Evolutionary conservation across 2,888 invertebrate species (phyloP).

Genomic region (Epistrophe grossulariae): DNA sequence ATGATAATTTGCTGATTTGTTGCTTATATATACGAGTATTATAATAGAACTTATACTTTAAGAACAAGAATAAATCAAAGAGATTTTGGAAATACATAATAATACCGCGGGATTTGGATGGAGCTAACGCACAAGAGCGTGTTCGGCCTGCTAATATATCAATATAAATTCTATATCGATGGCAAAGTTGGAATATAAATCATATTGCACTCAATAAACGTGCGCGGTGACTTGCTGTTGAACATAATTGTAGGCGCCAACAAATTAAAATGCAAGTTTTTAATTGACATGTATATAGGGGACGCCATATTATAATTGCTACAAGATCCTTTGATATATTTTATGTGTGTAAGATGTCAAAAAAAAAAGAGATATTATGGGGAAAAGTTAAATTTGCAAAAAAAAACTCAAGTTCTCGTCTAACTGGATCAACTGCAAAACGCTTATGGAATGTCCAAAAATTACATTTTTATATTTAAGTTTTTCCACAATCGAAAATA

Average conservation of each 20-base stretch:
- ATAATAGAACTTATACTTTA: conserved; percentile 2
- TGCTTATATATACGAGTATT: neutral
- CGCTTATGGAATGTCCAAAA: too few relatives aligned
- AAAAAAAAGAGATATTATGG: neutral
- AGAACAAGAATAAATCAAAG: conserved; percentile 58
- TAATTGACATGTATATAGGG: conserved; percentile 20
- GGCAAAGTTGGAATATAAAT: conserved; percentile 54
- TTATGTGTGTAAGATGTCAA: neutral
- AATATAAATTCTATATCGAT: conserved; percentile 34
- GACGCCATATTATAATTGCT: neutral
- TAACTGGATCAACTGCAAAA: too few relatives aligned
- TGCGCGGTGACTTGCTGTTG: conserved; percentile 44
- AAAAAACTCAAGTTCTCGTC: too few relatives aligned
- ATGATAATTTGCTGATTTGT: conserved; percentile 46
- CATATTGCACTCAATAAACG: conserved; percentile 56
- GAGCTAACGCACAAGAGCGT: neutral
- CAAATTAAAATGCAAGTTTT: conserved; percentile 42
- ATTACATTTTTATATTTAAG: too few relatives aligned
- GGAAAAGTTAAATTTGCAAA: neutral
- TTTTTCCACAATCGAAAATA: too few relatives aligned
- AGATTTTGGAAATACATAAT: conserved; percentile 13
- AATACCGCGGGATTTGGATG: conserved; percentile 38
- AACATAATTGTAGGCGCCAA: conserved; percentile 68
- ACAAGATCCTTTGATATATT: conserved; percentile 1
- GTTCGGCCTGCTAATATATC: conserved; percentile 44